Percentiles rank a stretch among this genome's conserved stretches.
Evolutionary conservation across 2,113 vertebrate genomes (phyloP).

Genomic region (Murina feae): DNA sequence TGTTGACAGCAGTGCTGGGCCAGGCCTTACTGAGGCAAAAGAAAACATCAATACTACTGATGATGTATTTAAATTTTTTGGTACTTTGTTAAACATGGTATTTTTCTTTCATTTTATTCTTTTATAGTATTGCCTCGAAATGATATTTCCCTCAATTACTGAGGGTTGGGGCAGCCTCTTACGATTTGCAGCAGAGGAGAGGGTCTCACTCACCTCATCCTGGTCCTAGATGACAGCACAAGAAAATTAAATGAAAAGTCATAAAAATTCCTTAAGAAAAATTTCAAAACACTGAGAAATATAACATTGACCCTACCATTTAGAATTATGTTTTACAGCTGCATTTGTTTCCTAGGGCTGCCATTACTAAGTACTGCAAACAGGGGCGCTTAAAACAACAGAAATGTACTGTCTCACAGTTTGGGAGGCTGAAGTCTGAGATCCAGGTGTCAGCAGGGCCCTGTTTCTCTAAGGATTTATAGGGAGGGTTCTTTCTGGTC

Average conservation of each 20-base stretch:
- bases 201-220: neutral
- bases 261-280: neutral
- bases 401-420: neutral
- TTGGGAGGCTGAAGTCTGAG: neutral
- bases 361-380: neutral
- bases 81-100: neutral
- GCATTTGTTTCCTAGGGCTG: neutral
- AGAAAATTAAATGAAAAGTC: neutral
- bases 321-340: neutral
- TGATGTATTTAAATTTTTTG: neutral
- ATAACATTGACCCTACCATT: neutral
- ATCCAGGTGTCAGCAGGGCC: fast-evolving
- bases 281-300: neutral
- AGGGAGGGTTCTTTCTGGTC: neutral
- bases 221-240: neutral
- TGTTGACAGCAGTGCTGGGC: neutral
- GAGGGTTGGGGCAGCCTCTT: neutral
- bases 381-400: neutral
- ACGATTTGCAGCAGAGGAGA: neutral
- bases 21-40: neutral
- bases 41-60: neutral
- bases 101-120: neutral
- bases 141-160: neutral
- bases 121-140: neutral
- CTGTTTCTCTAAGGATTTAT: neutral